Evolutionary conservation across 92 coral and sea anemone species (phyloP).

Genomic region (Palythoa caribaeorum): DNA sequence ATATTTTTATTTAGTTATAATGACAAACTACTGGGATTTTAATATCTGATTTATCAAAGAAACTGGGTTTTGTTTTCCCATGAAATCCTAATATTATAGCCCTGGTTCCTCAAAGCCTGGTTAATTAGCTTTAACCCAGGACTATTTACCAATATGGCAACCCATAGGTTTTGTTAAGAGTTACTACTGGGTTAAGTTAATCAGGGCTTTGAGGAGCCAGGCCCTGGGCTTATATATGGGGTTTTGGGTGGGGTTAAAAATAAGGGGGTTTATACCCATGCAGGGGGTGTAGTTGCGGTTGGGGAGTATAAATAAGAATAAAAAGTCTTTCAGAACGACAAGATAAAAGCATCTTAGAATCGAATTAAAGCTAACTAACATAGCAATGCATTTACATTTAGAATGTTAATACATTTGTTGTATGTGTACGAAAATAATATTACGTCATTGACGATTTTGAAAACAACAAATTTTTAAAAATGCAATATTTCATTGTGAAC

Average conservation of each 20-base stretch:
- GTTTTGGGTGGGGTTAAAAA: too few species aligned
- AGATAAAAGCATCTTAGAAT: not conserved
- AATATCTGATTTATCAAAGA: slow-evolving; percentile 10
- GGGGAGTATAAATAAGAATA: slow-evolving; percentile 3
- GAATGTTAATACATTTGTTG: not conserved
- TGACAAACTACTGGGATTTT: slow-evolving; percentile 14
- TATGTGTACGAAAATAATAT: slow-evolving; percentile 8
- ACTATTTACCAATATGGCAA: slow-evolving; percentile 7
- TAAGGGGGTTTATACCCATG: too few species aligned
- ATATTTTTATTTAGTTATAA: slow-evolving; percentile 1
- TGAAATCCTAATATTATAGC: slow-evolving; percentile 6
- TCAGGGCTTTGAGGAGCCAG: too few species aligned
- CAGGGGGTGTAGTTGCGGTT: not conserved
- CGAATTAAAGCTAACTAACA: slow-evolving; percentile 6
- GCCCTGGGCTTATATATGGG: too few species aligned
- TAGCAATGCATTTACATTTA: slow-evolving; percentile 9
- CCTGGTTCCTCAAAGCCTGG: slow-evolving; percentile 14
- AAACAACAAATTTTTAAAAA: not conserved
- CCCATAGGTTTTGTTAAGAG: slow-evolving; percentile 16
- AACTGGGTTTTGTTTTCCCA: slow-evolving; percentile 10
- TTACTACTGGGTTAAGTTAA: not conserved
- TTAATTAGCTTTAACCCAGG: slow-evolving; percentile 13
- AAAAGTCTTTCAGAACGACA: not conserved
- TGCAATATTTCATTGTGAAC: not conserved
- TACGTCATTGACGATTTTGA: slow-evolving; percentile 4